Evolutionary conservation across 2,797 vertebrate genomes (phyloP).

Genomic region (Tokudaia muenninki): DNA sequence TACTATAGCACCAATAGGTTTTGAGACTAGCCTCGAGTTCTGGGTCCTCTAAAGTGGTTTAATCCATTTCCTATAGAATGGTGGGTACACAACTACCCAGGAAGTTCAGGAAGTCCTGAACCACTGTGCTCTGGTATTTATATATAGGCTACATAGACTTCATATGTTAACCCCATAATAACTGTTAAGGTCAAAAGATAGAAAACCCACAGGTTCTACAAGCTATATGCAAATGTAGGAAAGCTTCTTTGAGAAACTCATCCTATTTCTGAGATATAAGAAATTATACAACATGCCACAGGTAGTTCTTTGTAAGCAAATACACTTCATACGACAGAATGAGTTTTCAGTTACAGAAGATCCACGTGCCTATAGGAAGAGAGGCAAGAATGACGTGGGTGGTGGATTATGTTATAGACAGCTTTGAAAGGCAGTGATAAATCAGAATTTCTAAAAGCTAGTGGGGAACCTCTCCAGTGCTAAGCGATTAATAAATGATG

Average conservation of each 20-base stretch:
- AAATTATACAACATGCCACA: neutral
- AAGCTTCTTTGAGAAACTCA: constrained; percentile 1
- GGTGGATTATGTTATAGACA: neutral
- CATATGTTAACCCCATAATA: constrained; percentile 17
- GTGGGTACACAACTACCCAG: neutral
- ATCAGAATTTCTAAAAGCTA: constrained; percentile 27
- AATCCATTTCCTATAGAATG: constrained; percentile 50
- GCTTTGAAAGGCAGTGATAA: constrained; percentile 1
- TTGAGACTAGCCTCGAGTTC: constrained; percentile 2
- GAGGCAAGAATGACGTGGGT: neutral
- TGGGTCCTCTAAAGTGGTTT: neutral
- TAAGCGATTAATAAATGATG: constrained; percentile 36
- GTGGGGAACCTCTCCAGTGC: neutral
- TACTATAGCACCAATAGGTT: neutral
- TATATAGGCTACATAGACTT: neutral
- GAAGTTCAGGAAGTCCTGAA: constrained; percentile 1
- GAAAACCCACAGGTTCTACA: neutral
- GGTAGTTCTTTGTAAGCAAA: neutral
- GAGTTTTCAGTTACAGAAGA: constrained; percentile 31
- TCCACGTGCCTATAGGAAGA: neutral
- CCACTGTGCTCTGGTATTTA: neutral
- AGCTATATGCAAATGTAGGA: neutral
- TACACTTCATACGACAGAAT: neutral
- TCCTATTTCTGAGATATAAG: neutral
- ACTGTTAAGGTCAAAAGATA: neutral